Conservation (phyloP, 2,797 vertebrate species). For the Apogon talboti region DNA sequence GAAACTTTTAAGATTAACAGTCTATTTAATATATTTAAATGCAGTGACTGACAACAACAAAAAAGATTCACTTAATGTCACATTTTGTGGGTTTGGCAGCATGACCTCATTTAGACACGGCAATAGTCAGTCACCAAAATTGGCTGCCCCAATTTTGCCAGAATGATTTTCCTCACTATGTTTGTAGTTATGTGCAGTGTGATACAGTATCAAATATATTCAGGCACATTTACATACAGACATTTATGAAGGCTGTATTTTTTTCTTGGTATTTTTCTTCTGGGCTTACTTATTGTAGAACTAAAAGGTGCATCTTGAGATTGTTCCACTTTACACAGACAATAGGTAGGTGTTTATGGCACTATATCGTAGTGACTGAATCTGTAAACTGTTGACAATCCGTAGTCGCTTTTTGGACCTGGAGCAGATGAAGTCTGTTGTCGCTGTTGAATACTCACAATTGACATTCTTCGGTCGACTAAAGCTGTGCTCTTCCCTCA, state of each 20-base stretch:
- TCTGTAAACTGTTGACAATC: constrained; percentile 21
- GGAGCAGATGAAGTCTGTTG: constrained; percentile 20
- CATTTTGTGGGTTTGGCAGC: constrained; percentile 56
- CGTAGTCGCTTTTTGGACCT: constrained; percentile 17
- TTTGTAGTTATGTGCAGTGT: constrained; percentile 37
- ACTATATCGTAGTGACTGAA: constrained; percentile 6
- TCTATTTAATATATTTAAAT: constrained; percentile 1
- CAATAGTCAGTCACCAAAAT: constrained; percentile 60
- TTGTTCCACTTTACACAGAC: not conserved
- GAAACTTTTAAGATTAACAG: constrained; percentile 4
- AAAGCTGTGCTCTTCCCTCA: constrained; percentile 27
- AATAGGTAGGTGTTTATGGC: constrained; percentile 23
- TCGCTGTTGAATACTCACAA: constrained; percentile 35
- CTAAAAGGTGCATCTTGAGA: constrained; percentile 19
- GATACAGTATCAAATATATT: constrained; percentile 28
- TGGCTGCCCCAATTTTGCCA: constrained; percentile 64
- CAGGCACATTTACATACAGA: constrained; percentile 19
- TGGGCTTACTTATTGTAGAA: not conserved
- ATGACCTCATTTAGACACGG: constrained; percentile 55
- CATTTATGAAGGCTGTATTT: constrained; percentile 8
- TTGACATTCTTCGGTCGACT: constrained; percentile 34
- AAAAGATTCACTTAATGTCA: constrained; percentile 14
- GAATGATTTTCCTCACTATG: constrained; percentile 58
- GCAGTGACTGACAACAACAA: constrained; percentile 20
- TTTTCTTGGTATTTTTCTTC: not conserved